A percentile compares a stretch with the other conserved stretches of the same genome.
These are phyloP conservation scores for Cephonodes hylas DNA, from an alignment of 2,888 invertebrate species.

Conservation along the genomic window DNA sequence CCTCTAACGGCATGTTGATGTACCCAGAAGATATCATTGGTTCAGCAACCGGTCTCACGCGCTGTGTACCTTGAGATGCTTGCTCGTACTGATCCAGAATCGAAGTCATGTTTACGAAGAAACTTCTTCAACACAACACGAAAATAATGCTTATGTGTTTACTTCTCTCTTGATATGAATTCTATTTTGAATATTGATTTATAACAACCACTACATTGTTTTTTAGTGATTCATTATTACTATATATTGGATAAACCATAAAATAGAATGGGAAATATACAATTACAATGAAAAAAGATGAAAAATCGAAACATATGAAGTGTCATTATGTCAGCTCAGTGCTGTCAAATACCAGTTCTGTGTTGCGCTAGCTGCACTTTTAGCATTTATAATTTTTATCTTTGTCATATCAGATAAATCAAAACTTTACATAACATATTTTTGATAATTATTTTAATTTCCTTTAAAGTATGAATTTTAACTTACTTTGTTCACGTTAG, in stretches of 20 bases:
- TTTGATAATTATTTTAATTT: too few species aligned
- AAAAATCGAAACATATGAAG: neutral
- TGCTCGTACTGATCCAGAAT: constrained; percentile 92
- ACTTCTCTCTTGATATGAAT: neutral
- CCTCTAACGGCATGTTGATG: constrained; percentile 81
- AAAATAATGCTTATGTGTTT: neutral
- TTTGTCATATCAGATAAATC: too few species aligned
- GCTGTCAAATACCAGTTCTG: neutral
- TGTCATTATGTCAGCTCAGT: too few species aligned
- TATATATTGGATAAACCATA: too few species aligned
- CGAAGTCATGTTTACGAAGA: constrained; percentile 84
- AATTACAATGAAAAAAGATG: neutral
- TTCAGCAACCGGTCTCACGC: constrained; percentile 57
- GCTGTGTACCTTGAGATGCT: constrained; percentile 82
- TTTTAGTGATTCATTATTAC: too few species aligned
- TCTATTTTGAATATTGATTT: neutral
- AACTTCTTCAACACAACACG: neutral
- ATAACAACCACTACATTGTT: neutral
- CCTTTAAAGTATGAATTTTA: too few species aligned
- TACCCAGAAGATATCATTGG: constrained; percentile 78
- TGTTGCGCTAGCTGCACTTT: too few species aligned
- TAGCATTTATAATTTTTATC: too few species aligned
- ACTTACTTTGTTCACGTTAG: too few species aligned
- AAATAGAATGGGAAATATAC: neutral
- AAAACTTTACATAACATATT: too few species aligned